These are phyloP conservation scores for Nycticebus coucang DNA, from an alignment of 2,113 vertebrate genomes.

Conservation along the genomic window DNA sequence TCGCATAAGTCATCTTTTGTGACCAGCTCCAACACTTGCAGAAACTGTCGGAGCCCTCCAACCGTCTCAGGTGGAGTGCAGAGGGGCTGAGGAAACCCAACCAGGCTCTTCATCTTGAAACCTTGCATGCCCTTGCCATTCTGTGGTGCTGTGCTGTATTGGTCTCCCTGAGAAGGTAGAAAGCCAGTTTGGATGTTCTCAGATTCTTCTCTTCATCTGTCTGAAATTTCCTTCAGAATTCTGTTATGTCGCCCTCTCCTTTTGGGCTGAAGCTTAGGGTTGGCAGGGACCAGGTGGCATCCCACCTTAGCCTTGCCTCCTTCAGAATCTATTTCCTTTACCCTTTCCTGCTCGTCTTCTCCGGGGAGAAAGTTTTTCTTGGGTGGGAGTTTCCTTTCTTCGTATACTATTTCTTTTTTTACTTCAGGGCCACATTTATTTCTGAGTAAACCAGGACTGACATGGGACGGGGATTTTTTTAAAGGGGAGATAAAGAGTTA, in stretches of 20 bases:
- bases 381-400: background rate
- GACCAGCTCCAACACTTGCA: background rate
- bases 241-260: background rate
- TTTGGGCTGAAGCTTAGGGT: background rate
- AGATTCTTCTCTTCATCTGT: background rate
- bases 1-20: background rate
- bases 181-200: background rate
- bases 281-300: background rate
- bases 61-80: background rate
- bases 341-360: background rate
- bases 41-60: background rate
- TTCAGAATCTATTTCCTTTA: background rate
- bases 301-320: background rate
- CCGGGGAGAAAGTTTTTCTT: background rate
- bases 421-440: background rate
- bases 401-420: background rate
- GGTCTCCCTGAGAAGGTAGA: background rate
- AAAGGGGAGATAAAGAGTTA: background rate
- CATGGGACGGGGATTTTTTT: background rate
- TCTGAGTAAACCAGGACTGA: background rate
- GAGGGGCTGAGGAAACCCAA: background rate
- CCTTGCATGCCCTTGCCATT: background rate
- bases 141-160: background rate
- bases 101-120: background rate
- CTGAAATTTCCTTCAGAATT: background rate